phyloP scores from a whole-genome alignment of 1,140 invertebrate genomes.

The Caenorhabditis brenneri region DNA sequence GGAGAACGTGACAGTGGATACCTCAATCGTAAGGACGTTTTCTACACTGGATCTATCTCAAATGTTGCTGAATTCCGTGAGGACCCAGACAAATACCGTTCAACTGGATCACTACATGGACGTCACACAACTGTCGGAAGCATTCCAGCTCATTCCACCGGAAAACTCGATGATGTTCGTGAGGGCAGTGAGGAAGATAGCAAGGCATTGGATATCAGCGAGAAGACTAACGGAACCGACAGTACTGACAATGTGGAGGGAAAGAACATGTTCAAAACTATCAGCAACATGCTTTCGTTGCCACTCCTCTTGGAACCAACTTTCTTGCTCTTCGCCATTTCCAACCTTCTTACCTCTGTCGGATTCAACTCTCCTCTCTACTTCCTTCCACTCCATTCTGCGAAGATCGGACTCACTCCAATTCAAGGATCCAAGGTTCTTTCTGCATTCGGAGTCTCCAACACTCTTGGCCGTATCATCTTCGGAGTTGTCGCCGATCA shows the following conservation, averaged over 20 bases:
- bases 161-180: constrained; percentile 58
- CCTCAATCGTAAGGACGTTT: constrained; percentile 84
- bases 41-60: constrained; percentile 83
- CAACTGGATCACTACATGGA: constrained; percentile 40
- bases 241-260: constrained; percentile 48
- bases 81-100: constrained; percentile 57
- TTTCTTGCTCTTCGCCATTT: constrained; percentile 87
- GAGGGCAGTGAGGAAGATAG: constrained; percentile 31
- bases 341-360: constrained; percentile 93
- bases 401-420: constrained; percentile 68
- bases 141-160: constrained; percentile 54
- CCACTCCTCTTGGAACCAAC: constrained; percentile 82
- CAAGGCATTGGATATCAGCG: constrained; percentile 39
- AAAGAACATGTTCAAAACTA: constrained; percentile 68
- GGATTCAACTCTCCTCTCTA: constrained; percentile 91
- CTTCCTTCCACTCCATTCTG: constrained; percentile 76
- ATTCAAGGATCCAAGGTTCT: constrained; percentile 84
- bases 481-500: constrained; percentile 76
- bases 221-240: constrained; percentile 33
- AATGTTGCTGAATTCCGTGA: constrained; percentile 75
- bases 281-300: constrained; percentile 84
- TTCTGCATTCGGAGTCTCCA: constrained; percentile 83
- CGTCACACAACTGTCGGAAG: constrained; percentile 58
- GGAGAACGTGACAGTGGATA: constrained; percentile 74
- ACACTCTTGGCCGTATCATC: constrained; percentile 80